phyloP scores from a whole-genome alignment of 2,888 invertebrate species.

The Lasioglossum villosulum region DNA sequence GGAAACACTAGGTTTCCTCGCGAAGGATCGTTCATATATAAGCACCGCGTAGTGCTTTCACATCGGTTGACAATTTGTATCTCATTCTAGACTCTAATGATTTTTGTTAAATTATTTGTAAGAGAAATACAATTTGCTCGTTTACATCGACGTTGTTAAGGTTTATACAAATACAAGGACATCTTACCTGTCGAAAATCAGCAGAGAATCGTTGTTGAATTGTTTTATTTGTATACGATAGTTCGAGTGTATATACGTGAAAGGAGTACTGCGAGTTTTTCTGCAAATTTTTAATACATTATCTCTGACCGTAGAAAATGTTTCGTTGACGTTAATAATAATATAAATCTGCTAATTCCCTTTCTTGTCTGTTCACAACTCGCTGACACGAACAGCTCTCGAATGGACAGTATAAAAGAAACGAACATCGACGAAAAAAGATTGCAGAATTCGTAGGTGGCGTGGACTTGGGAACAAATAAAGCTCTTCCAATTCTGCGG shows the following conservation, averaged over 20 bases:
- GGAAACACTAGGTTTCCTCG: background rate
- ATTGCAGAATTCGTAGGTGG: background rate
- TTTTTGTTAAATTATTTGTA: slow-evolving; percentile 40
- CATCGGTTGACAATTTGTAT: background rate
- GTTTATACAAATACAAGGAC: slow-evolving; percentile 31
- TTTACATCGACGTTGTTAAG: slow-evolving; percentile 20
- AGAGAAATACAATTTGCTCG: slow-evolving; percentile 1
- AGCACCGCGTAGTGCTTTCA: background rate
- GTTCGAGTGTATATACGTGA: background rate
- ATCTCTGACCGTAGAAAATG: background rate
- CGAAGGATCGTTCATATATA: background rate
- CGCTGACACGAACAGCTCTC: background rate
- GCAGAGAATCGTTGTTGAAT: background rate
- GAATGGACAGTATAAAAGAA: background rate
- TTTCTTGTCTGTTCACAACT: background rate
- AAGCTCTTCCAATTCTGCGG: background rate
- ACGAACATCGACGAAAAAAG: background rate
- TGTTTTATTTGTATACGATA: background rate
- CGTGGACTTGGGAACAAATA: background rate
- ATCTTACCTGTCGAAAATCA: slow-evolving; percentile 9
- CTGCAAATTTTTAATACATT: slow-evolving; percentile 21
- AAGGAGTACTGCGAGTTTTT: background rate
- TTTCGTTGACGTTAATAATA: background rate
- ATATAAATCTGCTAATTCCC: background rate
- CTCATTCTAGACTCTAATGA: background rate